Conservation (phyloP, 2,888 invertebrate genomes). For the Hirtodrosophila histrioides region DNA sequence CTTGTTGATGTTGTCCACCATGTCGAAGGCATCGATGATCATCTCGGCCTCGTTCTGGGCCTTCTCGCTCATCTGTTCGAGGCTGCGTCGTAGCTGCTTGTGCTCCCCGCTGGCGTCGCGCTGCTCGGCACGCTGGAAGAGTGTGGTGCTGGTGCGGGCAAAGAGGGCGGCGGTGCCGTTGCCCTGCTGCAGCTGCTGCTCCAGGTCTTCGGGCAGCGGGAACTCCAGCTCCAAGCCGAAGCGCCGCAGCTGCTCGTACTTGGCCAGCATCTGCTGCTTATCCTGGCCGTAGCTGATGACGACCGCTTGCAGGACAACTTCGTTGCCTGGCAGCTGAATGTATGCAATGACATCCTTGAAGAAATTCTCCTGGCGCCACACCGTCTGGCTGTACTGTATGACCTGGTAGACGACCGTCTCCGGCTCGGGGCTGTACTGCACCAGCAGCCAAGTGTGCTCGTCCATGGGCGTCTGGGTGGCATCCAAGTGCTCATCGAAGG, state of each 20-base stretch:
- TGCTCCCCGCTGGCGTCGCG: conserved; percentile 67
- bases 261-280: conserved; percentile 36
- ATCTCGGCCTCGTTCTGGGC: conserved; percentile 56
- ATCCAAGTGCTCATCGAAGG: conserved; percentile 53
- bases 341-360: conserved; percentile 76
- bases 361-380: conserved; percentile 66
- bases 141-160: conserved; percentile 29
- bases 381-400: conserved; percentile 56
- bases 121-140: conserved; percentile 60
- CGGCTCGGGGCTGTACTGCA: conserved; percentile 73
- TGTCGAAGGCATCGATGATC: conserved; percentile 67
- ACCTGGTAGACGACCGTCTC: conserved; percentile 67
- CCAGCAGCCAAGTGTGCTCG: conserved; percentile 67
- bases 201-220: conserved; percentile 43
- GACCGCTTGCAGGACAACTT: conserved; percentile 63
- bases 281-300: conserved; percentile 65
- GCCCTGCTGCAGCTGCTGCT: conserved; percentile 37
- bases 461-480: conserved; percentile 19
- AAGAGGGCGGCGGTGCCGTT: conserved; percentile 48
- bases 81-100: conserved; percentile 37
- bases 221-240: conserved; percentile 42
- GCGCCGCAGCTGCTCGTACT: conserved; percentile 41
- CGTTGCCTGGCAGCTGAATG: conserved; percentile 49
- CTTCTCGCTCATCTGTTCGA: conserved; percentile 51
- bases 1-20: conserved; percentile 65